Conservation (phyloP, 2,113 vertebrate genomes). For the Acanthisitta chloris region DNA sequence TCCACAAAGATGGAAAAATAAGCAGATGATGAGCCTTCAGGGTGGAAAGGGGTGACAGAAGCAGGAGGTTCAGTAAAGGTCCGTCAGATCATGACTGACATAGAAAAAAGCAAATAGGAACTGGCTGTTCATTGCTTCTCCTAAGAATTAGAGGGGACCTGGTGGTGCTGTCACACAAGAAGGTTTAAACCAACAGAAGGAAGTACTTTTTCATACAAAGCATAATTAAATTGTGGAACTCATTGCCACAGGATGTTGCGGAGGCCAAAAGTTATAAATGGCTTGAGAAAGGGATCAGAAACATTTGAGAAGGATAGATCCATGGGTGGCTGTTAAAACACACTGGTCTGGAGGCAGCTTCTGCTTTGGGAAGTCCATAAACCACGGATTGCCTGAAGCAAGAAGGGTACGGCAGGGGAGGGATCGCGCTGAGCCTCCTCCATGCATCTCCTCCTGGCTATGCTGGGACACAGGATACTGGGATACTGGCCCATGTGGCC, state of each 20-base stretch:
- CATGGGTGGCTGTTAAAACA: constrained; percentile 62
- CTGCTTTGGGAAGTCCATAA: constrained; percentile 54
- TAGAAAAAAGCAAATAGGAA: background rate
- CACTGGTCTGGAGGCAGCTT: constrained; percentile 24
- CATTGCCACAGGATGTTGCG: constrained; percentile 57
- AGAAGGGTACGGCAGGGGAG: background rate
- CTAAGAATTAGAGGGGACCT: background rate
- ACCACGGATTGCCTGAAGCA: background rate
- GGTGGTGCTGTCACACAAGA: background rate
- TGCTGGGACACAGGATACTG: background rate
- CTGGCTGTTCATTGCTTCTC: background rate
- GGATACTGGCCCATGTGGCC: background rate
- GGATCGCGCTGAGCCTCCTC: background rate
- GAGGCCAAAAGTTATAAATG: constrained; percentile 63
- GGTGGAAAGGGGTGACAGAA: background rate
- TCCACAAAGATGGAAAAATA: background rate
- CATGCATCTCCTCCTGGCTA: background rate
- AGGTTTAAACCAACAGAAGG: constrained; percentile 35
- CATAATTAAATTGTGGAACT: constrained; percentile 51
- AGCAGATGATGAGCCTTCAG: background rate
- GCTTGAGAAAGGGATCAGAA: constrained; percentile 54
- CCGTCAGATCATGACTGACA: background rate
- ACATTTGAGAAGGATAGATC: constrained; percentile 32
- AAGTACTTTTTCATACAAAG: constrained; percentile 48
- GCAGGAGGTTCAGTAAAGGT: background rate